Base-by-base conservation (phyloP, 2,113 vertebrate genomes). In the Tragulus kanchil region DNA sequence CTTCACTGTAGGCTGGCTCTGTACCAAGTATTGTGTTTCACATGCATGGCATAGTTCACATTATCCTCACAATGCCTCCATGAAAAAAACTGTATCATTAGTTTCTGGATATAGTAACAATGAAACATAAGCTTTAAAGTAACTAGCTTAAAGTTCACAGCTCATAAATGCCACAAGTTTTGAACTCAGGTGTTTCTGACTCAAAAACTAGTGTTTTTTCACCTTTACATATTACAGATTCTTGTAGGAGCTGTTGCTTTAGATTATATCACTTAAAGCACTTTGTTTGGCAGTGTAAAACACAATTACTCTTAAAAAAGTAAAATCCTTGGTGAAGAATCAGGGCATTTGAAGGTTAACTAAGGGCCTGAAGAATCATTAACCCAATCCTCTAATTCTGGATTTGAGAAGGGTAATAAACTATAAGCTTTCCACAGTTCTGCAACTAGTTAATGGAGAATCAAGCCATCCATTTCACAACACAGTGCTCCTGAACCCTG, bases 221-320 rank as follows among this genome's bases (percentile, higher is more conserved):
- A 87, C 12, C 16, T 95, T 50, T 83, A 54, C 11, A 3, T n/a
- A 78, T 25, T 64, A 61, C 15, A 54, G 19, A 77, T 95, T 84
- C 48, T 84, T 61, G 50, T 59, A 92, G 9, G 42, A 1, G 1
- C 42, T 67, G 5, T n/a, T 65, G 23, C 31, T 81, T 96, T 86
- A 58, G 12, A 75, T 61, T 59, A 64, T 48, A 23, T 59, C 45
- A 28, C 56, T 31, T 31, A 54, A 93, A 82, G 50, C 8, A 82
- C 23, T 95, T 95, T 62, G 3, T 10, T 67, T 92, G 48, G 45
- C 48, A 78, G 12, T 52, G 17, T 71, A 71, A 93, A 92, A 17
- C 8, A 56, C 25, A 89, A 56, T 71, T 8, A 26, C 16, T 36
- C 36, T 36, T 36, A 19, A 77, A 50, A 77, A 50, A 31, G 48